Conservation (phyloP, 2,113 vertebrate species). For the Lanius ludovicianus region DNA sequence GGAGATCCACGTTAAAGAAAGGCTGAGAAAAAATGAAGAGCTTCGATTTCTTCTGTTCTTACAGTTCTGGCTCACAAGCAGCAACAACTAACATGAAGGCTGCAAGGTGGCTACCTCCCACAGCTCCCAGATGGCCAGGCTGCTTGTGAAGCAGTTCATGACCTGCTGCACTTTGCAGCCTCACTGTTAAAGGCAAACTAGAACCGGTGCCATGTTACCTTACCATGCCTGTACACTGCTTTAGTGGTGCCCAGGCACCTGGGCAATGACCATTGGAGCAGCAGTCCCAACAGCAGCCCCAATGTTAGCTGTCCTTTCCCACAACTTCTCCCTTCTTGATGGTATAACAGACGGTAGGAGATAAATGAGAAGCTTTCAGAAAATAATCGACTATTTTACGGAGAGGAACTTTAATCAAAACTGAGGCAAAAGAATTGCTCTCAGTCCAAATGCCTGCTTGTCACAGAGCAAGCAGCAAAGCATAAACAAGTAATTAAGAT, state of each 20-base stretch:
- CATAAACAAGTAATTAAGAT: conserved; percentile 9
- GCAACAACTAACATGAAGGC: background rate
- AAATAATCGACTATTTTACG: background rate
- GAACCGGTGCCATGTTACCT: background rate
- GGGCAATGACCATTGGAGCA: background rate
- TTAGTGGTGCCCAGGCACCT: background rate
- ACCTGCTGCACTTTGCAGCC: background rate
- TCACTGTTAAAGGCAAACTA: background rate
- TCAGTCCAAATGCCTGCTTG: background rate
- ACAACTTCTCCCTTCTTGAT: background rate
- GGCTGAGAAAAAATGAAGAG: background rate
- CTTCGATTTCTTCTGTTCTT: background rate
- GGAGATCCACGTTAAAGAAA: background rate
- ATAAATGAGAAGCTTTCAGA: background rate
- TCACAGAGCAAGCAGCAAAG: background rate
- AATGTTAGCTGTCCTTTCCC: background rate
- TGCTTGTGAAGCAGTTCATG: background rate
- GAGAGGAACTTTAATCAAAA: conserved; percentile 21
- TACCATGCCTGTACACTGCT: background rate
- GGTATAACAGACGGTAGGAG: background rate
- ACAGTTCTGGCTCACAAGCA: background rate
- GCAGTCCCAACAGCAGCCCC: background rate
- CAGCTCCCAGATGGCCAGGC: conserved; percentile 26
- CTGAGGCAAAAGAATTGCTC: background rate
- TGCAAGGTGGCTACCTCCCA: conserved; percentile 19